These are phyloP conservation scores for Geotrupes spiniger DNA, from an alignment of 2,888 invertebrate genomes.

Conservation along the genomic window DNA sequence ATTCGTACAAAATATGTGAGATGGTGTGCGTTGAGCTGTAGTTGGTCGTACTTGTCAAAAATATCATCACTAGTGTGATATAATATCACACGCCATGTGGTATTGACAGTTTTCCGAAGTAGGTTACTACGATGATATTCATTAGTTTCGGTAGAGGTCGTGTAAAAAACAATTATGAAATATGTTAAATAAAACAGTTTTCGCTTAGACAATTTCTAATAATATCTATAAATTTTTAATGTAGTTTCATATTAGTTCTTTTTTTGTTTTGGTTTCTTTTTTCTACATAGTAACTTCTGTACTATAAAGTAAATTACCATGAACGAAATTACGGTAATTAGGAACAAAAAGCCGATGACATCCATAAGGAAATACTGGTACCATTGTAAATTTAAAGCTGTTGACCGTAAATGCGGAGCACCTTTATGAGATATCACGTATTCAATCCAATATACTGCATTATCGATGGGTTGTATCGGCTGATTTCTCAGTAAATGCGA, in stretches of 20 bases:
- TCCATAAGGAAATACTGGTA: constrained; percentile 37
- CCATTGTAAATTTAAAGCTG: constrained; percentile 32
- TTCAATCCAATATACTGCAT: constrained; percentile 39
- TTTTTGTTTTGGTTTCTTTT: not conserved
- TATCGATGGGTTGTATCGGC: constrained; percentile 35
- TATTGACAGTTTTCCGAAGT: no score
- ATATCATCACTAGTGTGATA: no score
- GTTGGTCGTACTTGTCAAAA: no score
- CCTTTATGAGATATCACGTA: constrained; percentile 38
- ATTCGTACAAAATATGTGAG: no score
- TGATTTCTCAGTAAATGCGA: constrained; percentile 36
- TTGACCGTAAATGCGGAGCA: constrained; percentile 37
- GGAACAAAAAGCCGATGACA: constrained; percentile 23
- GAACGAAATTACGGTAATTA: not conserved
- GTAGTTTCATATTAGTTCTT: not conserved
- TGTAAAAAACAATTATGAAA: no score
- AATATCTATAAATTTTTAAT: no score
- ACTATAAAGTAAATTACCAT: not conserved
- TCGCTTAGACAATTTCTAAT: no score
- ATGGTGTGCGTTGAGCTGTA: no score
- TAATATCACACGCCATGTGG: no score
- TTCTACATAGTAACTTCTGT: not conserved
- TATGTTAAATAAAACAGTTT: no score
- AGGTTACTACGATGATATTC: no score
- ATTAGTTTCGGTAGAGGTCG: no score